Evolutionary conservation across 2,888 invertebrate species (phyloP).

Genomic region (Caenorhabditis sp.): DNA sequence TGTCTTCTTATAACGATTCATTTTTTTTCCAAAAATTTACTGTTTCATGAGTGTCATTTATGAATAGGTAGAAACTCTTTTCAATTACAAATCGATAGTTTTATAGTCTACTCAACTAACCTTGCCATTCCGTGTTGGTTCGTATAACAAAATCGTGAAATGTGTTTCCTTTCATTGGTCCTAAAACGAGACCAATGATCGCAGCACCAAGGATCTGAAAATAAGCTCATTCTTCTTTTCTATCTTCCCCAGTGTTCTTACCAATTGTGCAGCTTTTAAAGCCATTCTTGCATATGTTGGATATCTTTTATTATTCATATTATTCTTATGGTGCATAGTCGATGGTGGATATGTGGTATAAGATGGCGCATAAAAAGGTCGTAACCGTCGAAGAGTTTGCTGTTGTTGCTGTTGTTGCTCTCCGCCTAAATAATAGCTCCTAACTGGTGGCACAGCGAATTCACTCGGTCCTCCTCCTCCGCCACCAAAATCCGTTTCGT

Average conservation of each 20-base stretch:
- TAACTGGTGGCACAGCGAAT: slow-evolving; percentile 20
- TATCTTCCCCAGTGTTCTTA: too few species aligned
- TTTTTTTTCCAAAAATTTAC: too few species aligned
- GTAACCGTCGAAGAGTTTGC: slow-evolving; percentile 43
- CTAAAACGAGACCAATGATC: slow-evolving; percentile 61
- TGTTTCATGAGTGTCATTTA: too few species aligned
- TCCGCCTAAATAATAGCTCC: slow-evolving; percentile 36
- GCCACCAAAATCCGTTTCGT: slow-evolving; percentile 58
- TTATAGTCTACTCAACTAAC: slow-evolving; percentile 1
- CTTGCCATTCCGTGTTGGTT: slow-evolving; percentile 55
- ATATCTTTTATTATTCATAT: slow-evolving; percentile 34
- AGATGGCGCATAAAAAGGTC: slow-evolving; percentile 62
- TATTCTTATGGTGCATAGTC: slow-evolving; percentile 53
- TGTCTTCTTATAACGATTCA: too few species aligned
- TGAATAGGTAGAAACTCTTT: too few species aligned
- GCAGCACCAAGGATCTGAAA: slow-evolving; percentile 61
- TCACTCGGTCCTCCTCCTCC: slow-evolving; percentile 23
- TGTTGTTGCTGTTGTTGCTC: slow-evolving; percentile 18
- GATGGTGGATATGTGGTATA: slow-evolving; percentile 66
- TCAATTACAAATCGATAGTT: too few species aligned
- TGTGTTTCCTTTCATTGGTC: slow-evolving; percentile 57
- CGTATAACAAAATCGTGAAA: slow-evolving; percentile 62
- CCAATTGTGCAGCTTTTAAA: slow-evolving; percentile 59
- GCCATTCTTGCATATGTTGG: slow-evolving; percentile 49
- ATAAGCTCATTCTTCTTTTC: too few species aligned